A percentile compares a stretch with the other conserved stretches of the same genome.
Evolutionary conservation across 2,888 invertebrate species (phyloP).

Genomic region (Selenia dentaria): DNA sequence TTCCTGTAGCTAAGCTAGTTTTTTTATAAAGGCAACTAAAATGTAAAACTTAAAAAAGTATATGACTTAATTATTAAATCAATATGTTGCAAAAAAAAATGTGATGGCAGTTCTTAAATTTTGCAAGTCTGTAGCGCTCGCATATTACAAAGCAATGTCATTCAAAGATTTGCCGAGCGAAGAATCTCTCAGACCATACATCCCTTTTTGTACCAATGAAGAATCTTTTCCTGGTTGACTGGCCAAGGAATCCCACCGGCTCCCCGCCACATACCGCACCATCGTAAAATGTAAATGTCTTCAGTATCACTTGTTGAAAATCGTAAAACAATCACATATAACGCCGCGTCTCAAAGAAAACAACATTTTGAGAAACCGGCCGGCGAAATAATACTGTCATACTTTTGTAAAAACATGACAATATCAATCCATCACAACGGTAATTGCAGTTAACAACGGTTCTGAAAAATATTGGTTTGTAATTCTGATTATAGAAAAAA

Average conservation of each 20-base stretch:
- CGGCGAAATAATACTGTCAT: constrained; percentile 15
- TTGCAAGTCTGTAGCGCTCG: constrained; percentile 36
- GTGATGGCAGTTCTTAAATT: constrained; percentile 38
- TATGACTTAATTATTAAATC: no score
- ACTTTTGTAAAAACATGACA: constrained; percentile 33
- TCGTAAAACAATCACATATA: constrained; percentile 60
- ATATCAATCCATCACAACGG: constrained; percentile 51
- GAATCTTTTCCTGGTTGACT: constrained; percentile 80
- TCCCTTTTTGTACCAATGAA: constrained; percentile 61
- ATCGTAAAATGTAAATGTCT: constrained; percentile 75
- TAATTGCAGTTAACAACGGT: constrained; percentile 26
- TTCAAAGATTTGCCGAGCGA: constrained; percentile 71
- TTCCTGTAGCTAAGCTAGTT: no score
- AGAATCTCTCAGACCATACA: constrained; percentile 40
- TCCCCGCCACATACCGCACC: constrained; percentile 65
- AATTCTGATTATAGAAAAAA: constrained; percentile 29
- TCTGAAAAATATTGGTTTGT: constrained; percentile 23
- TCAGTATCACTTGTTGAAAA: constrained; percentile 63
- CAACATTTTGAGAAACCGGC: constrained; percentile 12
- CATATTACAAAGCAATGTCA: constrained; percentile 61
- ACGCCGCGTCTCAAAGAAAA: constrained; percentile 24
- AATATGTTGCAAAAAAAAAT: no score
- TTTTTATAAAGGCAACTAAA: no score
- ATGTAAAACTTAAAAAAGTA: no score
- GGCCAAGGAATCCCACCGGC: constrained; percentile 58